Evolutionary conservation across 2,113 vertebrate species (phyloP).

Genomic region (Dermatemys mawii): DNA sequence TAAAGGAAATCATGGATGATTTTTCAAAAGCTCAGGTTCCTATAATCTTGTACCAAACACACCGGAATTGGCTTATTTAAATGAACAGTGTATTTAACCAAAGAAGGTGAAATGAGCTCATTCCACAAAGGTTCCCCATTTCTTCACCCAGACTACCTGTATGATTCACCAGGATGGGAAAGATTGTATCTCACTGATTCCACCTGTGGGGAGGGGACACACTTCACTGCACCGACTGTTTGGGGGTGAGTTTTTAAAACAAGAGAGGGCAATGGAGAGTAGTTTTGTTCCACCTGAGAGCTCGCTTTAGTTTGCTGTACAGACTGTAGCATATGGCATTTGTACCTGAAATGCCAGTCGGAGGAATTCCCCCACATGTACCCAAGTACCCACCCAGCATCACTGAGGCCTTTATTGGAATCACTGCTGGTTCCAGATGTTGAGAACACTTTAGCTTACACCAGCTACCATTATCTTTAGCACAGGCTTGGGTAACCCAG

Average conservation of each 20-base stretch:
- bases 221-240: too few species aligned
- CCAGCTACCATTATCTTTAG: not conserved
- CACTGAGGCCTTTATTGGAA: not conserved
- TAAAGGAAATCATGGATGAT: not conserved
- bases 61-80: not conserved
- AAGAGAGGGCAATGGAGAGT: not conserved
- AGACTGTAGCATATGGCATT: not conserved
- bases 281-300: not conserved
- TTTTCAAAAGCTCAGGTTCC: not conserved
- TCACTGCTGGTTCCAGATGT: not conserved
- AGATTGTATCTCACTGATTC: not conserved
- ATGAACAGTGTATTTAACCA: not conserved
- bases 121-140: not conserved
- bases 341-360: not conserved
- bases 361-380: not conserved
- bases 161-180: not conserved
- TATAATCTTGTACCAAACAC: not conserved
- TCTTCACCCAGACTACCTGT: too few species aligned
- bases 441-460: not conserved
- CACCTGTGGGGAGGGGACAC: not conserved
- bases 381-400: not conserved
- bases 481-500: not conserved
- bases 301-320: not conserved
- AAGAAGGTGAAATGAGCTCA: not conserved
- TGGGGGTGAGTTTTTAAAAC: not conserved